Evolutionary conservation across 2,888 invertebrate species (phyloP), one percentile per base, ranked within the genome.

Genomic region (Aspidiotus rigidus): DNA sequence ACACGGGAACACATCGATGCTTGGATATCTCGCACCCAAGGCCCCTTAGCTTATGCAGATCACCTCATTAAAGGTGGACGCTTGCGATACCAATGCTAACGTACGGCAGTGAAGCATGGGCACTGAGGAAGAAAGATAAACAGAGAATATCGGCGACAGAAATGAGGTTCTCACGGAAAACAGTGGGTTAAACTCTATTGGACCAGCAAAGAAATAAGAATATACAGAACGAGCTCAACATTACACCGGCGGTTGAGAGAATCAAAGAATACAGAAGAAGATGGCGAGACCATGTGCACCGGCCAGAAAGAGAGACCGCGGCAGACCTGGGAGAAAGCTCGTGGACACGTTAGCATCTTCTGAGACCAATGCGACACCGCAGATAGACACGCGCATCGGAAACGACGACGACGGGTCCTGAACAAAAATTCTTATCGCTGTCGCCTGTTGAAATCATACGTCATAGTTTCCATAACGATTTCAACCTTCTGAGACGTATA

Each of bases 61-160:
- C 1, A 28, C 28, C 28, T 28, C 28, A 28, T 28, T 28, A 5
- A 28, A 28, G 5, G 28, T 5, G 28, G 28, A 28, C 16, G 7
- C 16, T 57, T n/a, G 39, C 16, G 11, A 13, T 15, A 17, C 60
- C 60, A 15, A 60, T 6, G 39, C 16, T 59, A 17, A 15, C 28
- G 28, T 59, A 28, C 28, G 59, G 59, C 16, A 17, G 59, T 39
- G 59, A 59, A 17, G 13, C 8, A 8, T 59, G 59, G 59, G 59
- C 59, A 15, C 59, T 59, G 28, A 17, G 28, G 13, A 59, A 59
- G 28, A 8, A 15, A 13, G 28, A 15, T 17, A 59, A 59, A 13
- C 16, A 28, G 28, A 59, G 59, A 17, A 17, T 59, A n/a, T 8
- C 59, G 8, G 59, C 28, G 17, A 39, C 59, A 9, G 59, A 59